Evolutionary conservation across 2,797 vertebrate species (phyloP), one percentile per base, ranked within the genome.

Genomic region (Darevskia mixta): DNA sequence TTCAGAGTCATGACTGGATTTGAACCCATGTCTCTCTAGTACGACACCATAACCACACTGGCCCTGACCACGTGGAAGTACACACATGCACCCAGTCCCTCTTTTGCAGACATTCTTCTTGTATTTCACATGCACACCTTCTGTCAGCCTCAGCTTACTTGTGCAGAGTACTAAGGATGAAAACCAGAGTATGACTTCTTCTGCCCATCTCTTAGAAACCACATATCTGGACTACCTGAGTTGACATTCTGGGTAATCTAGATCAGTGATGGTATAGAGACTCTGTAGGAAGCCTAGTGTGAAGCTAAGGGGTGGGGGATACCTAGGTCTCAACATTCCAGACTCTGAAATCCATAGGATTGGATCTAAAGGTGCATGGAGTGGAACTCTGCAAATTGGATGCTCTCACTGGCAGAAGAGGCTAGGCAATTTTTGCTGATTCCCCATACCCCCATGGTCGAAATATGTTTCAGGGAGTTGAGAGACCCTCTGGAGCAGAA

Each of bases 281-380:
- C 27, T 35, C 11, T 73, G 32, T 55, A 61, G 10, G 29, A 38
- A 15, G 29, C 9, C 18, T 15, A 66, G 29, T 66, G 11, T 49
- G 29, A 67, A 64, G 49, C 25, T 38, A n/a, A 82, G 61, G 64
- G 29, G 38, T 64, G 58, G 5, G 20, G 61, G 6, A 13, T 67
- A 9, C 5, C 45, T 45, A 86, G 11, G 2, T 5, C 20, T 32
- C 10, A 45, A 43, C 10, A 13, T 85, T 78, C 20, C 18, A 2
- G 32, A 41, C 38, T 29, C 38, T 23, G 29, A 17, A 32, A 66
- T 32, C 29, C 38, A 45, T 23, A 64, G 92, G 92, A 92, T 84
- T 92, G 67, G 27, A 23, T 15, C 67, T 11, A 69, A 11, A 29
- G 66, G n/a, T 69, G 25, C 27, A 69, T 29, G 27, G 66, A 13